phyloP scores from a whole-genome alignment of 1,140 invertebrate species.

The Brachionus manjavacas region DNA sequence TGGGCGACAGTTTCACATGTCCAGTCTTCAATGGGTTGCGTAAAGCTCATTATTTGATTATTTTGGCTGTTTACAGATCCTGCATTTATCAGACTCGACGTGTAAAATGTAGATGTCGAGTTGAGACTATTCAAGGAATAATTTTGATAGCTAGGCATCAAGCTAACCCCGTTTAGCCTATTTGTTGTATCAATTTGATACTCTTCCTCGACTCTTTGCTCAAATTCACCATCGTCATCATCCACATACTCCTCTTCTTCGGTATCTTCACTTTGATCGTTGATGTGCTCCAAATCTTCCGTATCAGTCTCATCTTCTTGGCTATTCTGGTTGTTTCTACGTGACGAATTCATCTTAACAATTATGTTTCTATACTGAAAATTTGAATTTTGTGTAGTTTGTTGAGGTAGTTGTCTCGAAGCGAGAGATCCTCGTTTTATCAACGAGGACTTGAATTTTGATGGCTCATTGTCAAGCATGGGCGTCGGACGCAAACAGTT shows the following conservation, averaged over 20 bases:
- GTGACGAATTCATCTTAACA: not conserved
- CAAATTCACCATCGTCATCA: not conserved
- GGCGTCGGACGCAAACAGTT: slow-evolving; percentile 20
- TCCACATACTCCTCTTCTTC: not conserved
- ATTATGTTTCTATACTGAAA: slow-evolving; percentile 20
- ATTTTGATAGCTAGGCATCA: not conserved
- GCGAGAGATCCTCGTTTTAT: slow-evolving; percentile 22
- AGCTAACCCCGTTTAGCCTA: not conserved
- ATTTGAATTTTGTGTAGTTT: not conserved
- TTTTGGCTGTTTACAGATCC: not conserved
- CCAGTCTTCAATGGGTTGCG: slow-evolving; percentile 33
- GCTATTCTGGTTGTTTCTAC: not conserved
- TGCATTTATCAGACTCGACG: not conserved
- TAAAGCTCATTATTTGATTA: slow-evolving; percentile 20
- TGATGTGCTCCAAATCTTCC: not conserved
- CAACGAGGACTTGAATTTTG: slow-evolving; percentile 19
- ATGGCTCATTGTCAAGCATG: slow-evolving; percentile 34
- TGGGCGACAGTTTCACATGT: not conserved
- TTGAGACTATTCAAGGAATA: not conserved
- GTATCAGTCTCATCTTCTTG: slow-evolving; percentile 34
- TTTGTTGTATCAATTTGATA: slow-evolving; percentile 8
- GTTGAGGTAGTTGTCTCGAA: slow-evolving; percentile 26
- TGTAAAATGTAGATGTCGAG: not conserved
- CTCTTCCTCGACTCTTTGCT: not conserved
- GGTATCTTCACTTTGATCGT: not conserved